These are phyloP conservation scores for Bhutanitis thaidina DNA, from an alignment of 2,888 invertebrate genomes.

Conservation along the genomic window DNA sequence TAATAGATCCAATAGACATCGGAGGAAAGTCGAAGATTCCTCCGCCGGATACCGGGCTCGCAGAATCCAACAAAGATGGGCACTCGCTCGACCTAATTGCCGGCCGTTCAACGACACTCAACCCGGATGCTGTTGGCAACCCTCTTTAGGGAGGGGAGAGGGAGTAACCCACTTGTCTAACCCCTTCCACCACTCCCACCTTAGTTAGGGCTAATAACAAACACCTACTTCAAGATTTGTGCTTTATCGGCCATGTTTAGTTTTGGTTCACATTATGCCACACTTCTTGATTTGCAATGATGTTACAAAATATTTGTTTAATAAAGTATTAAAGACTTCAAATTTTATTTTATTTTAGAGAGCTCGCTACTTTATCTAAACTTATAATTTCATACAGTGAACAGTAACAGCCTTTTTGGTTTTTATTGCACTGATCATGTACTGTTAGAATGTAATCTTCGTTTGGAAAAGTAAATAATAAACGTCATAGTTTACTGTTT, in stretches of 20 bases:
- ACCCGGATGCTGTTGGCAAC: conserved; percentile 59
- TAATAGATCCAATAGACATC: conserved; percentile 1
- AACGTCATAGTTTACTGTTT: no score
- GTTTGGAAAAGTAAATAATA: no score
- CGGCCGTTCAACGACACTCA: conserved; percentile 65
- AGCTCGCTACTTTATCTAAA: no score
- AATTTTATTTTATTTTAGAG: no score
- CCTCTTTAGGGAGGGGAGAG: conserved; percentile 28
- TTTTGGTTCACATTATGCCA: not conserved
- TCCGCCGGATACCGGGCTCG: conserved; percentile 36
- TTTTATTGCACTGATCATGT: no score
- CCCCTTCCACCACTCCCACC: conserved; percentile 29
- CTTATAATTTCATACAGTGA: no score
- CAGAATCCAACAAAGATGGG: conserved; percentile 40
- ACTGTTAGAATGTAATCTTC: no score
- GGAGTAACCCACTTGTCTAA: conserved; percentile 29
- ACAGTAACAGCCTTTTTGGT: no score
- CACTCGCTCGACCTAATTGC: conserved; percentile 66
- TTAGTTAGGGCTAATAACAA: conserved; percentile 40
- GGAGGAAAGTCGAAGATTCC: conserved; percentile 35
- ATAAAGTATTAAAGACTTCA: no score
- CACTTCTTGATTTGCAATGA: no score
- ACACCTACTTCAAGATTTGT: conserved; percentile 32
- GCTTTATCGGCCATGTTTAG: conserved; percentile 14
- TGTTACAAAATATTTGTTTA: no score